Conservation (phyloP, 1,140 invertebrate species). For the Ceratina australensis region DNA sequence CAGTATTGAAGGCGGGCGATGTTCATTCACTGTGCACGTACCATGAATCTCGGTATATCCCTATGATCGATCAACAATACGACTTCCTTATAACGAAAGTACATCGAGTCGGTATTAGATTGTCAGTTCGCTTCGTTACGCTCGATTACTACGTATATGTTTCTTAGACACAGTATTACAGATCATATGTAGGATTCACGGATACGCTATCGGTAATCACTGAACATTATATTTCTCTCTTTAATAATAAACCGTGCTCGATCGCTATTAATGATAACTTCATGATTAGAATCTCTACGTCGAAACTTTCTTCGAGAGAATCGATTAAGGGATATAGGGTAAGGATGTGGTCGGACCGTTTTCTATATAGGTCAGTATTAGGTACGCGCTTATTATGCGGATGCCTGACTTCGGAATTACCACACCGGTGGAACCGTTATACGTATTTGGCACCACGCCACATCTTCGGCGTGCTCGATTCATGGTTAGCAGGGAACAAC, state of each 20-base stretch:
- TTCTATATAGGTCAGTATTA: conserved; percentile 65
- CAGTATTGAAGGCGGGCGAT: conserved; percentile 5
- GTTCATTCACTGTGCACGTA: conserved; percentile 13
- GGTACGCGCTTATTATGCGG: conserved; percentile 63
- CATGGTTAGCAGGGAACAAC: conserved; percentile 51
- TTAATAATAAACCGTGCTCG: not conserved
- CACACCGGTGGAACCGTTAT: conserved; percentile 68
- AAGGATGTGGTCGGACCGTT: not conserved
- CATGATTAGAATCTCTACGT: no score
- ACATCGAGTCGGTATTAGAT: conserved; percentile 39
- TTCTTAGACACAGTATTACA: conserved; percentile 17
- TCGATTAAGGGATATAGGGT: conserved; percentile 9
- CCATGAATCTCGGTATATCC: not conserved
- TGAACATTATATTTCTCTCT: conserved; percentile 4
- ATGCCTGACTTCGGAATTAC: conserved; percentile 62
- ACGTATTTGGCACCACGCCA: conserved; percentile 72
- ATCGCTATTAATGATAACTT: no score
- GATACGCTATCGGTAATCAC: not conserved
- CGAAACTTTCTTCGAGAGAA: not conserved
- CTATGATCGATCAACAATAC: conserved; percentile 29
- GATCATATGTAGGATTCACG: conserved; percentile 2
- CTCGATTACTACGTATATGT: conserved; percentile 41
- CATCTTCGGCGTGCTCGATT: conserved; percentile 63
- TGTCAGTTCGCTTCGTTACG: conserved; percentile 40
- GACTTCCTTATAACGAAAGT: conserved; percentile 30